Percentiles rank a stretch among this genome's conserved stretches.
phyloP scores from a whole-genome alignment of 1,140 invertebrate species.

The Microvelia longipes region DNA sequence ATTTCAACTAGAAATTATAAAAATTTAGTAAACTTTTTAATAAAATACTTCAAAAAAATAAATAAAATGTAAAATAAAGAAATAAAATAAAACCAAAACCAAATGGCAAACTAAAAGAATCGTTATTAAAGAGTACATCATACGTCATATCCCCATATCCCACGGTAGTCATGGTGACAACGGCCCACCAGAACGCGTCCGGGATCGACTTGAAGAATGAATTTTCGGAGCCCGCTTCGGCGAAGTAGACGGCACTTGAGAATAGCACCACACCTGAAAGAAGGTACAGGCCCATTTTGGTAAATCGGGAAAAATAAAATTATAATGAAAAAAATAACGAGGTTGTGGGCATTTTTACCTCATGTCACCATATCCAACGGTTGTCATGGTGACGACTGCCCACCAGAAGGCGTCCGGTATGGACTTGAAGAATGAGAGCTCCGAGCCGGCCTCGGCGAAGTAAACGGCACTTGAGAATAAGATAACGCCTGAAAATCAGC shows the following conservation, averaged over 20 bases:
- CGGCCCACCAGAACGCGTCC: slow-evolving; percentile 91
- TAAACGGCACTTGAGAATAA: slow-evolving; percentile 98
- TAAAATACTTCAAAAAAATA: background rate
- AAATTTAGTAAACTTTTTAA: background rate
- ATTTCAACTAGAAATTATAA: background rate
- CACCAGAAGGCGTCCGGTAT: slow-evolving; percentile 98
- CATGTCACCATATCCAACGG: slow-evolving; percentile 96
- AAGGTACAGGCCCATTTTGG: slow-evolving; percentile 3
- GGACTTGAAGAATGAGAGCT: slow-evolving; percentile 97
- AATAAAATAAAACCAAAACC: slow-evolving; percentile 7
- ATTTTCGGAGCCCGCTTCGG: slow-evolving; percentile 87
- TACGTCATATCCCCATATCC: slow-evolving; percentile 99
- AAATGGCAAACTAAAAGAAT: slow-evolving; percentile 29
- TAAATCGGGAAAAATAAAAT: background rate
- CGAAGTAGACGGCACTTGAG: slow-evolving; percentile 96
- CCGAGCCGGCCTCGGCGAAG: slow-evolving; percentile 94
- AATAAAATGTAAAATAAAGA: slow-evolving; percentile 8
- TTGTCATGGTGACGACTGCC: slow-evolving; percentile 98
- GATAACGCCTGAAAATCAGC: slow-evolving; percentile 77
- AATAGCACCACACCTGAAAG: slow-evolving; percentile 91
- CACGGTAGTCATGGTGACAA: slow-evolving; percentile 89
- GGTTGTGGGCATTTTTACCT: slow-evolving; percentile 47
- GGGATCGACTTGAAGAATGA: slow-evolving; percentile 97
- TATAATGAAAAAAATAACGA: background rate
- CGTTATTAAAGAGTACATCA: slow-evolving; percentile 54